These are phyloP conservation scores for Prosapia bicincta DNA, from an alignment of 2,888 invertebrate genomes.

Conservation along the genomic window DNA sequence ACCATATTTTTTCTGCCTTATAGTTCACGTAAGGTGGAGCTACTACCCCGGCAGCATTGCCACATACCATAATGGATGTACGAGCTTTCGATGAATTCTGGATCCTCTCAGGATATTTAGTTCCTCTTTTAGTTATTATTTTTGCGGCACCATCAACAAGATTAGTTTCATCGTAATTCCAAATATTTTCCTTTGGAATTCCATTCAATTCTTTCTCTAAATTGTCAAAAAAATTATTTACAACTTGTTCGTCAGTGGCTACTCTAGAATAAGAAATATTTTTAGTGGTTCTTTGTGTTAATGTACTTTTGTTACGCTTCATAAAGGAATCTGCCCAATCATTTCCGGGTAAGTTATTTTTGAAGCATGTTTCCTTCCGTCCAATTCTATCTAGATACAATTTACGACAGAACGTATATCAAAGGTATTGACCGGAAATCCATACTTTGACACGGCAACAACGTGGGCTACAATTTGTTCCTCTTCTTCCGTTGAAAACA, in stretches of 20 bases:
- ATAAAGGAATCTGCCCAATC: slow-evolving; percentile 1
- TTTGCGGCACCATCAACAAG: slow-evolving; percentile 40
- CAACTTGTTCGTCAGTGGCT: not conserved
- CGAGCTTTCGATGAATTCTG: slow-evolving; percentile 40
- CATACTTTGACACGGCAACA: not conserved
- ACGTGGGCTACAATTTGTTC: not conserved
- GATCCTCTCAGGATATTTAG: slow-evolving; percentile 43
- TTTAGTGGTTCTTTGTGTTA: not conserved
- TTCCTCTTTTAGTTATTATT: slow-evolving; percentile 37
- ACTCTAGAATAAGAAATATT: not conserved
- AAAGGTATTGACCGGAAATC: not conserved
- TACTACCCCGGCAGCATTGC: slow-evolving; percentile 43
- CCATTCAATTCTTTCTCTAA: slow-evolving; percentile 14
- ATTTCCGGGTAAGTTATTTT: slow-evolving; percentile 14
- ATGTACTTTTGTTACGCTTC: not conserved
- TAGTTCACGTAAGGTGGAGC: slow-evolving; percentile 47
- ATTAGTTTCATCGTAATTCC: slow-evolving; percentile 44
- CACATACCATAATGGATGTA: slow-evolving; percentile 44
- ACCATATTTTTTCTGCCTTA: slow-evolving; percentile 45
- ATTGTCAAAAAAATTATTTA: not conserved
- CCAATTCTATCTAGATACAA: slow-evolving; percentile 3
- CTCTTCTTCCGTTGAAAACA: slow-evolving; percentile 5
- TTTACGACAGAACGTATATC: slow-evolving; percentile 6
- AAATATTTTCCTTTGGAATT: slow-evolving; percentile 36
- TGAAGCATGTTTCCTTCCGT: not conserved